Percentiles rank a stretch among this genome's conserved stretches.
phyloP scores from a whole-genome alignment of 2,113 vertebrate species.

The Prunella fulvescens region DNA sequence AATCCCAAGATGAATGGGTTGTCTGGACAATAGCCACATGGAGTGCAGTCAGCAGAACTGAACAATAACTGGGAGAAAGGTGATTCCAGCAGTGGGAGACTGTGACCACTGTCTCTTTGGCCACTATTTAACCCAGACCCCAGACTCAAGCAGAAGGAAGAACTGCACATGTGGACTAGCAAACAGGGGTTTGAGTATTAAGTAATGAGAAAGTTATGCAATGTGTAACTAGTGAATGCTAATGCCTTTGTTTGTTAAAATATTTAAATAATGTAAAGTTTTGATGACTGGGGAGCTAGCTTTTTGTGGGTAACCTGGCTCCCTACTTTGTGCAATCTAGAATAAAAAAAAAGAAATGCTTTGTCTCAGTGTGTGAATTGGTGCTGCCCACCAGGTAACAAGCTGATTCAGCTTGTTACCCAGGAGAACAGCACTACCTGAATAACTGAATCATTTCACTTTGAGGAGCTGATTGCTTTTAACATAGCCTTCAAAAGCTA shows the following conservation, averaged over 20 bases:
- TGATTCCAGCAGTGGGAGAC: neutral
- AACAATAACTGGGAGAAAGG: neutral
- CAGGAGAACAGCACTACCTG: neutral
- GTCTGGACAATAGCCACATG: neutral
- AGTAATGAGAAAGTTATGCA: neutral
- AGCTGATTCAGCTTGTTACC: neutral
- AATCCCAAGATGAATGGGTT: neutral
- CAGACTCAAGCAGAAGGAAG: neutral
- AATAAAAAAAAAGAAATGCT: neutral
- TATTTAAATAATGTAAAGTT: neutral
- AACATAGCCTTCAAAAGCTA: neutral
- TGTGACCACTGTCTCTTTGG: rapidly evolving
- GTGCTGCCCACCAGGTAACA: neutral
- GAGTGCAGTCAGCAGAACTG: neutral
- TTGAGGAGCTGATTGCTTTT: neutral
- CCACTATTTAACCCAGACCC: neutral
- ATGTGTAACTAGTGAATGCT: neutral
- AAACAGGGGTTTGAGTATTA: neutral
- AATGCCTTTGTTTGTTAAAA: neutral
- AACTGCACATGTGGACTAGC: neutral
- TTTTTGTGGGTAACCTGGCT: neutral
- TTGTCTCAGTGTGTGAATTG: neutral
- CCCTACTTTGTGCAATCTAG: neutral
- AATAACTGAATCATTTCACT: neutral
- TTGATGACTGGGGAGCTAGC: rapidly evolving